These are phyloP conservation scores for Baccha elongata DNA, from an alignment of 2,888 invertebrate species.

Conservation along the genomic window DNA sequence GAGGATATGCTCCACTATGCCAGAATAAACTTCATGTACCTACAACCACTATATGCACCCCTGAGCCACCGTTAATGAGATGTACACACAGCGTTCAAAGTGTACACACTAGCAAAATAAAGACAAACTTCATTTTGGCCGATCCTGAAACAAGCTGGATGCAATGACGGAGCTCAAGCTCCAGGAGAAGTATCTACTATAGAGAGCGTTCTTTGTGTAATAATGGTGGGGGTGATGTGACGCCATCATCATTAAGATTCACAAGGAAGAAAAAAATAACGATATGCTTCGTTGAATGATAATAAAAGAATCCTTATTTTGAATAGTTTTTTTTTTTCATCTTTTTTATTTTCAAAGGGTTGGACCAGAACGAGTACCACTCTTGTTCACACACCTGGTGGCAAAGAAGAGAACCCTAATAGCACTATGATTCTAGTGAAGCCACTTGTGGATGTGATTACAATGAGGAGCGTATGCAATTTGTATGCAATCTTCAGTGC, in stretches of 20 bases:
- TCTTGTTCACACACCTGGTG: slow-evolving; percentile 46
- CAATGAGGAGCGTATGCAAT: slow-evolving; percentile 66
- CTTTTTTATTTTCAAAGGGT: slow-evolving; percentile 27
- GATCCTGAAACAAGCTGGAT: slow-evolving; percentile 29
- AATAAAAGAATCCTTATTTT: slow-evolving; percentile 49
- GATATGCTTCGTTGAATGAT: slow-evolving; percentile 40
- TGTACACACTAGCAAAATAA: slow-evolving; percentile 37
- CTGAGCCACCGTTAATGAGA: slow-evolving; percentile 68
- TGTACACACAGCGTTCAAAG: slow-evolving; percentile 55
- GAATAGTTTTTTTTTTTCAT: slow-evolving; percentile 36
- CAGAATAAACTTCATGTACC: slow-evolving; percentile 28
- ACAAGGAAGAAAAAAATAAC: slow-evolving; percentile 37
- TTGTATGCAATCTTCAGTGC: slow-evolving; percentile 61
- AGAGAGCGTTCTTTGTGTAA: neutral
- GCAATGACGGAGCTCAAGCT: slow-evolving; percentile 24
- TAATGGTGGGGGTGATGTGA: slow-evolving; percentile 12
- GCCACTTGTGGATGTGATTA: slow-evolving; percentile 60
- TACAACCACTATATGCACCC: slow-evolving; percentile 33
- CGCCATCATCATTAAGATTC: slow-evolving; percentile 68
- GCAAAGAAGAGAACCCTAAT: slow-evolving; percentile 42
- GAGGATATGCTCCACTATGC: slow-evolving; percentile 46
- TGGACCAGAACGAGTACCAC: slow-evolving; percentile 27
- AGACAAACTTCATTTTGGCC: slow-evolving; percentile 60
- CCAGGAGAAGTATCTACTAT: neutral
- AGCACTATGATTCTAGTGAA: slow-evolving; percentile 57